Base-by-base conservation (phyloP, 2,797 vertebrate genomes). In the Squalus acanthias region DNA sequence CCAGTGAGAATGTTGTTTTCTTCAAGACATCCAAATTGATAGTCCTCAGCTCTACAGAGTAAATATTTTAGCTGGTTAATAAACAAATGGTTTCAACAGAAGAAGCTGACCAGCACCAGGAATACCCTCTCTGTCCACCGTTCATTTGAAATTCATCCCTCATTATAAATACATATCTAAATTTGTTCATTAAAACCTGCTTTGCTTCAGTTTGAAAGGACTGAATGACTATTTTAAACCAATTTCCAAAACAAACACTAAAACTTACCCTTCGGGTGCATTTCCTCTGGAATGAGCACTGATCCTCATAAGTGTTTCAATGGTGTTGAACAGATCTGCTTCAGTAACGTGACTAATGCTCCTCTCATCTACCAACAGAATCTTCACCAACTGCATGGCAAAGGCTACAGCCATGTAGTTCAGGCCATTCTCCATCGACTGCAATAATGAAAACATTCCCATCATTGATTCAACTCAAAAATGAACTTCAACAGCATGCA, bases 321-420 rank as follows among this genome's bases (percentile, higher is more conserved):
- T 99, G 3, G 99, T 99, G 97, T 99, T 99, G 97, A 99, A 99
- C 74, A 99, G 98, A 98, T 99, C 99, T 0, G 99, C 99, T 97
- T 99, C 99, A 0, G 99, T 99, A 96, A 99, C 98, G 0, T 99
- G 99, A 97, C 99, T 99, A 1, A 99, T 99, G 0, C 98, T 99
- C 96, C 99, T 99, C 96, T 99, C 99, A 88, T 99, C 99, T 97
- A 99, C 99, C 97, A 99, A 97, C 96, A 99, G 97, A 96, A 99
- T 98, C 97, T 99, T 99, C 96, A 99, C 99, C 97, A 99, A 96
- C 96, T 99, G 99, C 99, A 99, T 99, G 97, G 99, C 99, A 96
- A 99, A 99, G 0, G 99, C 99, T 95, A 99, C 99, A 0, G 99
- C 99, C 99, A 99, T 99, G 97, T 99, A 99, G 98, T 99, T 99